These are phyloP conservation scores for Euura saliciscinereae DNA, from an alignment of 1,140 invertebrate species.

Conservation along the genomic window DNA sequence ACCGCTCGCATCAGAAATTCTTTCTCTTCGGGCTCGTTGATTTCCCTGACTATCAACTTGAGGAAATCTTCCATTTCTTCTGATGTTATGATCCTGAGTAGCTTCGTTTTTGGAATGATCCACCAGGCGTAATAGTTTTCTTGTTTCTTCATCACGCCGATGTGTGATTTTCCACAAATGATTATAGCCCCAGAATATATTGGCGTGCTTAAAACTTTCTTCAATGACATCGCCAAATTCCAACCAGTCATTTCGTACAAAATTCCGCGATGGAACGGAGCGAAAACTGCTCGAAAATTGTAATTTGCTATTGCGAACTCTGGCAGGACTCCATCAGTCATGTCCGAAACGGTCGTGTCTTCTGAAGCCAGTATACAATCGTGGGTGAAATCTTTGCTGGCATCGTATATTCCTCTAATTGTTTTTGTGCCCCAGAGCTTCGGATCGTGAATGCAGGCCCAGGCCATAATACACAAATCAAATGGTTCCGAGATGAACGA, in stretches of 20 bases:
- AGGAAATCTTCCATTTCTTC: slow-evolving; percentile 42
- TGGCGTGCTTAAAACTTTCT: slow-evolving; percentile 42
- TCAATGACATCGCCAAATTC: slow-evolving; percentile 46
- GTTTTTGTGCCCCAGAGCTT: slow-evolving; percentile 43
- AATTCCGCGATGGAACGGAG: slow-evolving; percentile 44
- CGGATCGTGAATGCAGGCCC: slow-evolving; percentile 53
- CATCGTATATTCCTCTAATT: slow-evolving; percentile 44
- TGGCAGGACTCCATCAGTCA: slow-evolving; percentile 36
- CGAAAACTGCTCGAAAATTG: slow-evolving; percentile 43
- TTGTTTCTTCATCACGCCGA: slow-evolving; percentile 44
- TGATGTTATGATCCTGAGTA: slow-evolving; percentile 43
- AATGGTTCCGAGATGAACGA: slow-evolving; percentile 36
- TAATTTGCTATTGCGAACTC: slow-evolving; percentile 55
- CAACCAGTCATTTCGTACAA: slow-evolving; percentile 38
- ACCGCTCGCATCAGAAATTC: slow-evolving; percentile 44
- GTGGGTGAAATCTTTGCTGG: slow-evolving; percentile 36
- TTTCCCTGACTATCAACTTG: slow-evolving; percentile 43
- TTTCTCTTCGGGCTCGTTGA: slow-evolving; percentile 27
- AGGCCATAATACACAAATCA: slow-evolving; percentile 53
- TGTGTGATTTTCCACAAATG: slow-evolving; percentile 38
- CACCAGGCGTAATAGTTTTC: slow-evolving; percentile 51
- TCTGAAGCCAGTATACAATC: slow-evolving; percentile 39
- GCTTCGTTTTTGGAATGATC: slow-evolving; percentile 38
- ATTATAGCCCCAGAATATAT: slow-evolving; percentile 50
- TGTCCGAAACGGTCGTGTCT: slow-evolving; percentile 33